Evolutionary conservation across 1,140 invertebrate genomes (phyloP).

Genomic region (Drosophila lacteicornis): DNA sequence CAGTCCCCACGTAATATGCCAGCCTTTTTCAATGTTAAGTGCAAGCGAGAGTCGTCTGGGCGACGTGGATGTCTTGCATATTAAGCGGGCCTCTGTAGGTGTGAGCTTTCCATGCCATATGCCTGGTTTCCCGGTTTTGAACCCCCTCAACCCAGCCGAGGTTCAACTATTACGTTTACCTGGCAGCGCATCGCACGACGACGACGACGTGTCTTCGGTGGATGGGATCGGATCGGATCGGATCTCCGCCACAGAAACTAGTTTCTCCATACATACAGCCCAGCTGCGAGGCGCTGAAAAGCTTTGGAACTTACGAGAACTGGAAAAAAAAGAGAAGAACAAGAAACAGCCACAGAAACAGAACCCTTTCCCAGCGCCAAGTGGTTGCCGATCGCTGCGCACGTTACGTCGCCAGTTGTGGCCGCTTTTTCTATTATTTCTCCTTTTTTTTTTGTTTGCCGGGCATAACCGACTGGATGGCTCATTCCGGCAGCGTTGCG

Average conservation of each 20-base stretch:
- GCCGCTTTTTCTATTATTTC: too few species aligned
- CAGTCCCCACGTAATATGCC: neutral
- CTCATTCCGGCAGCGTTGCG: constrained; percentile 2
- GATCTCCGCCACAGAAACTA: constrained; percentile 45
- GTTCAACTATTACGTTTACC: constrained; percentile 34
- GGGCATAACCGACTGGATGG: constrained; percentile 32
- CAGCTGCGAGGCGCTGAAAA: constrained; percentile 32
- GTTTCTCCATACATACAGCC: constrained; percentile 32
- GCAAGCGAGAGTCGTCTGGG: constrained; percentile 42
- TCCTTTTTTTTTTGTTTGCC: too few species aligned
- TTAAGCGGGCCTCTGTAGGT: constrained; percentile 12
- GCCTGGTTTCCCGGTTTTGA: constrained; percentile 12
- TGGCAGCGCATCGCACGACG: constrained; percentile 47
- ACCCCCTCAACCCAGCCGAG: neutral
- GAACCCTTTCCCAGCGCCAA: constrained; percentile 35
- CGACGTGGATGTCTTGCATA: constrained; percentile 42
- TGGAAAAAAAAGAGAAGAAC: too few species aligned
- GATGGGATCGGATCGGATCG: constrained; percentile 27
- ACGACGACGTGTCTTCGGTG: constrained; percentile 54
- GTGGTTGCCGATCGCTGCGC: constrained; percentile 23
- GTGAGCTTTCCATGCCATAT: too few species aligned
- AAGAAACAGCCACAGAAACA: neutral
- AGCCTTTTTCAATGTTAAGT: constrained; percentile 46
- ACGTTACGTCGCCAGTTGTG: constrained; percentile 19
- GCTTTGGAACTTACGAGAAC: constrained; percentile 45